Conservation (phyloP, 1,140 invertebrate genomes). For the Leptestheria dahalacensis region DNA sequence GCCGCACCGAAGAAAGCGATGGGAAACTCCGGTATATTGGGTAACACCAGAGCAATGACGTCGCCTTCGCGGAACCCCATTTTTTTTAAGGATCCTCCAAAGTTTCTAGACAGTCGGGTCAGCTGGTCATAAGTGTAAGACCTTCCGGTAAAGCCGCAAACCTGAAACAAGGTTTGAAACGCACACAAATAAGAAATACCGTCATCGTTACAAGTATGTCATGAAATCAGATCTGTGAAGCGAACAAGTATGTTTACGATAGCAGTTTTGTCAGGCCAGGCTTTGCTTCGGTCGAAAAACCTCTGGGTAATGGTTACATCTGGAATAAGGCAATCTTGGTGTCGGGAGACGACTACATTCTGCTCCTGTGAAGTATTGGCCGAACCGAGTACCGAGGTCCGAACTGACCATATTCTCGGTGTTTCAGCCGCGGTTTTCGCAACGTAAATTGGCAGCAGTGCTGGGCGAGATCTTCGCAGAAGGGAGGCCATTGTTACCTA, state of each 20-base stretch:
- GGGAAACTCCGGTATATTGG: constrained; percentile 62
- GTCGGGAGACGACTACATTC: constrained; percentile 2
- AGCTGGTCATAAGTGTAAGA: constrained; percentile 52
- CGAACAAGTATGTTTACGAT: no score
- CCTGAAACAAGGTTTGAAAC: constrained; percentile 29
- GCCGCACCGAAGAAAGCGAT: constrained; percentile 47
- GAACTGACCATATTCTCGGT: no score
- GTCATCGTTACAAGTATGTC: no score
- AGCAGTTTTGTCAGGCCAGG: not conserved
- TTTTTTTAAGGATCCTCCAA: constrained; percentile 46
- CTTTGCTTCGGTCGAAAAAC: not conserved
- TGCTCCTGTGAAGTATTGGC: not conserved
- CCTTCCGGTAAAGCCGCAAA: constrained; percentile 48
- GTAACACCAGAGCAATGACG: constrained; percentile 48
- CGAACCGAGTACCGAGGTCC: no score
- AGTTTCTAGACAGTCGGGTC: constrained; percentile 40
- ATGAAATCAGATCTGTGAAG: no score
- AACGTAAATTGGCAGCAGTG: no score
- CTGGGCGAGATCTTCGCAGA: no score
- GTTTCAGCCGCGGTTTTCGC: no score
- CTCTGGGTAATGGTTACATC: not conserved
- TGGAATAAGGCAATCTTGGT: constrained; percentile 5
- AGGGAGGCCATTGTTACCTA: no score
- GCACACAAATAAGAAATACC: not conserved
- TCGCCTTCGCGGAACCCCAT: constrained; percentile 52